These are phyloP conservation scores for Aphodius granarius DNA, from an alignment of 2,888 invertebrate genomes.

Conservation along the genomic window DNA sequence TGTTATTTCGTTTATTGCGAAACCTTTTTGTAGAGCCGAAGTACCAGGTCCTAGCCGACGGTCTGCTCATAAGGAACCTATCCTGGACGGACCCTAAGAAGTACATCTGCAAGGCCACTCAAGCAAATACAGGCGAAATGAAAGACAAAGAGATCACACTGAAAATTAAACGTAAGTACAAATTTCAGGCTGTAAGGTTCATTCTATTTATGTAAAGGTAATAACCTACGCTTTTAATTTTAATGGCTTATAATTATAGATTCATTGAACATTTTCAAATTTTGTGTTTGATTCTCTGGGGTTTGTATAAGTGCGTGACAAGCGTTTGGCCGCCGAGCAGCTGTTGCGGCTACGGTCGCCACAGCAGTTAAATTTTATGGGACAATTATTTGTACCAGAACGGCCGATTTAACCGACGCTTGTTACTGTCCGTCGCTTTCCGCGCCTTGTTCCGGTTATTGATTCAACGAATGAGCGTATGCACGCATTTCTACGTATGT, in stretches of 20 bases:
- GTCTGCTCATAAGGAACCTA: slow-evolving; percentile 60
- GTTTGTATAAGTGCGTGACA: neutral
- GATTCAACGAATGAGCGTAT: neutral
- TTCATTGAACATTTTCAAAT: too few relatives aligned
- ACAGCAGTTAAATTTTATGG: slow-evolving; percentile 9
- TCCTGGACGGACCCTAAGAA: slow-evolving; percentile 59
- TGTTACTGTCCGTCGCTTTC: neutral
- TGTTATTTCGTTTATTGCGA: neutral
- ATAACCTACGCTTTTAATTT: too few relatives aligned
- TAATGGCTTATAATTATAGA: too few relatives aligned
- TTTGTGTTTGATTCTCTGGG: neutral
- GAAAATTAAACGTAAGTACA: slow-evolving; percentile 63
- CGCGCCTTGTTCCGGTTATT: neutral
- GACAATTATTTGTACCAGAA: slow-evolving; percentile 9
- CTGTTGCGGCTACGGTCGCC: neutral
- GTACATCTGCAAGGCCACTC: slow-evolving; percentile 62
- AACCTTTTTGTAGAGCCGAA: slow-evolving; percentile 46
- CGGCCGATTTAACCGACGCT: neutral
- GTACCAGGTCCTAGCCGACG: slow-evolving; percentile 58
- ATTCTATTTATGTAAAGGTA: too few relatives aligned
- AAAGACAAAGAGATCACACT: slow-evolving; percentile 59
- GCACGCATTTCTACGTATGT: neutral
- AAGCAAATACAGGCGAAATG: slow-evolving; percentile 58
- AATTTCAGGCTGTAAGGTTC: too few relatives aligned
- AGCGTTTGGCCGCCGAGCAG: neutral